These are phyloP conservation scores for Ricordea florida DNA, from an alignment of 92 coral and sea anemone genomes.

Conservation along the genomic window DNA sequence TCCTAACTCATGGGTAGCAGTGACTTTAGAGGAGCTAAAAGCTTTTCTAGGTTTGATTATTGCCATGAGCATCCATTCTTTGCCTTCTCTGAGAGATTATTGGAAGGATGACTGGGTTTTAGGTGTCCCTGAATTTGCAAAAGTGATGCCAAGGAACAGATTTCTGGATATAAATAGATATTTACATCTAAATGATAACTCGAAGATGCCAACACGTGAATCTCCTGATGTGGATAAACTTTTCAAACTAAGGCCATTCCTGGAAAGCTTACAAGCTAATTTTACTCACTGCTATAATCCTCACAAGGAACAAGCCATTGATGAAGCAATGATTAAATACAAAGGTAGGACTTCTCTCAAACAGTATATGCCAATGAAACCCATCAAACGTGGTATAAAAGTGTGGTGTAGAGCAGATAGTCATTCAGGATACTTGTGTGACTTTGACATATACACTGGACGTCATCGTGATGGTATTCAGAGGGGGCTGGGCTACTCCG, in stretches of 20 bases:
- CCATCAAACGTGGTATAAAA: conserved; percentile 31
- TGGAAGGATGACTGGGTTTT: conserved; percentile 21
- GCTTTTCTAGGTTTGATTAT: not conserved
- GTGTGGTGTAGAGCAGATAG: conserved; percentile 34
- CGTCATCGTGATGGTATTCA: not conserved
- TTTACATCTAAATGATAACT: conserved; percentile 26
- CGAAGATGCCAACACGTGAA: conserved; percentile 48
- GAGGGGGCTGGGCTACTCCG: conserved; percentile 1
- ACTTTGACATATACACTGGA: conserved; percentile 43
- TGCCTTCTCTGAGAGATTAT: not conserved
- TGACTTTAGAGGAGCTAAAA: not conserved
- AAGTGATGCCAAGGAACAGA: conserved; percentile 15
- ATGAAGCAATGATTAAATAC: conserved; percentile 30
- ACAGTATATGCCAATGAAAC: conserved; percentile 54
- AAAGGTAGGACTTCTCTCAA: conserved; percentile 18
- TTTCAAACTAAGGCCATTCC: conserved; percentile 30
- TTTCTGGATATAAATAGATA: not conserved
- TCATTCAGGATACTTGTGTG: not conserved
- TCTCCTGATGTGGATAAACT: conserved; percentile 25
- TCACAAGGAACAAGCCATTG: conserved; percentile 23
- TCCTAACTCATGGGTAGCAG: not conserved
- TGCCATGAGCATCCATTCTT: conserved; percentile 1
- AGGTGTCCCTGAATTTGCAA: conserved; percentile 16
- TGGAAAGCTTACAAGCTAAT: conserved; percentile 14
- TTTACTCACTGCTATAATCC: not conserved